A percentile compares a stretch with the other conserved stretches of the same genome.
phyloP scores from a whole-genome alignment of 1,140 invertebrate species.

The Aricia agestis region DNA sequence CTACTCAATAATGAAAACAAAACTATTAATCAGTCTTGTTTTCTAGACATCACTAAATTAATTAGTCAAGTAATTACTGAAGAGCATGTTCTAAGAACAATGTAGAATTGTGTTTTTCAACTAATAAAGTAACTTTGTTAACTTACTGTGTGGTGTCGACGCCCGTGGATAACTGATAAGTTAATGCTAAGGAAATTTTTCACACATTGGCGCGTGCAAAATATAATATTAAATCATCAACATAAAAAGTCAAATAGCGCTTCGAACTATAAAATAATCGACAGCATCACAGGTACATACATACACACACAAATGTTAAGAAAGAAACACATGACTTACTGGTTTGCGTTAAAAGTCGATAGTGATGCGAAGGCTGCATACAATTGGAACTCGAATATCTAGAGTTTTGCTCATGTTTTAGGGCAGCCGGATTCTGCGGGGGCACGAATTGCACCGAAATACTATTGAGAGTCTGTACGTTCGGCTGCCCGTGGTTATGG shows the following conservation, averaged over 20 bases:
- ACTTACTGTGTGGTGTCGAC: constrained; percentile 71
- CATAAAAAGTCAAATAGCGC: background rate
- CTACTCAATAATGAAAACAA: constrained; percentile 4
- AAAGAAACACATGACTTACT: constrained; percentile 45
- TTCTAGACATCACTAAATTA: constrained; percentile 7
- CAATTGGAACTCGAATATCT: constrained; percentile 54
- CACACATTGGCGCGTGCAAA: background rate
- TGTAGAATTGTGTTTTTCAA: background rate
- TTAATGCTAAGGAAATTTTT: constrained; percentile 45
- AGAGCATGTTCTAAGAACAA: background rate
- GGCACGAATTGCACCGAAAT: constrained; percentile 49
- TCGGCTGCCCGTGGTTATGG: constrained; percentile 26
- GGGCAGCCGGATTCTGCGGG: constrained; percentile 39
- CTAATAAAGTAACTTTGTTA: too few relatives aligned
- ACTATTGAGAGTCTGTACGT: constrained; percentile 33
- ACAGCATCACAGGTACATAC: background rate
- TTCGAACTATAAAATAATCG: constrained; percentile 25
- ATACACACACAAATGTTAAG: background rate
- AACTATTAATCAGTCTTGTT: constrained; percentile 9
- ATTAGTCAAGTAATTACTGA: constrained; percentile 47
- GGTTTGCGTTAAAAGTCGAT: constrained; percentile 51
- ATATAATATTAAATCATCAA: constrained; percentile 25
- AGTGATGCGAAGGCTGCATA: constrained; percentile 54
- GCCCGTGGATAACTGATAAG: constrained; percentile 64
- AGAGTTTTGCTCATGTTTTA: constrained; percentile 52